Percentiles rank a stretch among this genome's conserved stretches.
These are phyloP conservation scores for Phoeniculus purpureus DNA, from an alignment of 2,797 vertebrate species.

Conservation along the genomic window DNA sequence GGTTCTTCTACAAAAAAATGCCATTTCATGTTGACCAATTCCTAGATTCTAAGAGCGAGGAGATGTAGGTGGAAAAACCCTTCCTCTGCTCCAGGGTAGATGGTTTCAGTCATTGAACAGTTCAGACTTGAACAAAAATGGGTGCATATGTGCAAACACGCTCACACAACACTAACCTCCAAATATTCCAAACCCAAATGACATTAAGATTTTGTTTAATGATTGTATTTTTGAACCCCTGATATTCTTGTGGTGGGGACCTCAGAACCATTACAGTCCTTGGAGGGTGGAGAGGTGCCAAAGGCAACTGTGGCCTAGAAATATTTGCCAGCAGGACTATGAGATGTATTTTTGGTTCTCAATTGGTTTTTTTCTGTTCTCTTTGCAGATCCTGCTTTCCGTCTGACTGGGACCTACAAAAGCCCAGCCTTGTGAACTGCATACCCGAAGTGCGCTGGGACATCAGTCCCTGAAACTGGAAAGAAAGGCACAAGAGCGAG, in stretches of 20 bases:
- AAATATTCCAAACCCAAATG: conserved; percentile 63
- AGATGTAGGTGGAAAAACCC: neutral
- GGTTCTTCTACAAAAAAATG: neutral
- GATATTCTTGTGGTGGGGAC: conserved; percentile 76
- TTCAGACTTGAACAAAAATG: neutral
- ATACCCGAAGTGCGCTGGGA: neutral
- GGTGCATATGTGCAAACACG: conserved; percentile 9
- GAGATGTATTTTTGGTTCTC: conserved; percentile 15
- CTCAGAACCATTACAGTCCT: conserved; percentile 70
- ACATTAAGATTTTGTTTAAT: conserved; percentile 76
- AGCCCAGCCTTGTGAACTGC: neutral
- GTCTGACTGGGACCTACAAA: neutral
- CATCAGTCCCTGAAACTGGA: neutral
- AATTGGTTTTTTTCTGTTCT: neutral
- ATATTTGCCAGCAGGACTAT: conserved; percentile 68
- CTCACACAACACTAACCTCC: conserved; percentile 14
- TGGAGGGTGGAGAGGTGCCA: conserved; percentile 53
- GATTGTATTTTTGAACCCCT: conserved; percentile 76
- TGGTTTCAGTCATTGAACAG: neutral
- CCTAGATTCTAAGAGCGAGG: neutral
- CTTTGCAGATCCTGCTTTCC: conserved; percentile 30
- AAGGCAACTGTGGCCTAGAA: conserved; percentile 55
- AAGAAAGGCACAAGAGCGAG: neutral
- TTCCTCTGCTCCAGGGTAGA: neutral
- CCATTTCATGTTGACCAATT: neutral